Percentiles rank a stretch among this genome's conserved stretches.
Evolutionary conservation across 2,888 invertebrate genomes (phyloP).

Genomic region (Chouioia cunea): DNA sequence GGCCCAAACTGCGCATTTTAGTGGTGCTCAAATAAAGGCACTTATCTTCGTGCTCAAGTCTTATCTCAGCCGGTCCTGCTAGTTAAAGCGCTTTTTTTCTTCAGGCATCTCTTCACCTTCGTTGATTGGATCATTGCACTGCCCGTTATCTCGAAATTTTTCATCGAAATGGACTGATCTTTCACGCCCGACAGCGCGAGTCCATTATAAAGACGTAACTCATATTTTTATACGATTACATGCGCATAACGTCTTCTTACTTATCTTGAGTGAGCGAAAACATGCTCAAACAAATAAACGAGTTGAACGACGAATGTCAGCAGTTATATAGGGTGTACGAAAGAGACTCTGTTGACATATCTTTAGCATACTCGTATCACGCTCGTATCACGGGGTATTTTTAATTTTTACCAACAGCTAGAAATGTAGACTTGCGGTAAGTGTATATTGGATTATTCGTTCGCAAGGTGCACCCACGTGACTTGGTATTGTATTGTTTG

Average conservation of each 20-base stretch:
- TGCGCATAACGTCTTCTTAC: background rate
- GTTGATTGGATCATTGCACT: background rate
- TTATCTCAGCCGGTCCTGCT: background rate
- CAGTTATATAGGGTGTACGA: too few species aligned
- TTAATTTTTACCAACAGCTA: too few species aligned
- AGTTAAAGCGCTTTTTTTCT: constrained; percentile 18
- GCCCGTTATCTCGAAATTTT: constrained; percentile 31
- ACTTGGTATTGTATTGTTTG: too few species aligned
- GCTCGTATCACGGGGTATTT: too few species aligned
- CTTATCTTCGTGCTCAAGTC: background rate
- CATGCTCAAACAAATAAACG: too few species aligned
- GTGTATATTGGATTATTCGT: too few species aligned
- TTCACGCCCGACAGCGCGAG: background rate
- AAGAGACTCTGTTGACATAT: too few species aligned
- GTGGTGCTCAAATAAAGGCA: constrained; percentile 25
- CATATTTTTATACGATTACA: constrained; percentile 9
- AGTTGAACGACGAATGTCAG: too few species aligned
- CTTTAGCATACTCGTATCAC: too few species aligned
- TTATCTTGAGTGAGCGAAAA: too few species aligned
- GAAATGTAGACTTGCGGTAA: too few species aligned
- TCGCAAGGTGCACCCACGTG: too few species aligned
- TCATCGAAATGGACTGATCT: constrained; percentile 17
- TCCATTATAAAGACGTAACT: constrained; percentile 22
- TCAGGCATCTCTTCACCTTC: constrained; percentile 4
- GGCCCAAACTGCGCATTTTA: constrained; percentile 18